Evolutionary conservation across 2,797 vertebrate species (phyloP).

Genomic region (Spinus pinus): DNA sequence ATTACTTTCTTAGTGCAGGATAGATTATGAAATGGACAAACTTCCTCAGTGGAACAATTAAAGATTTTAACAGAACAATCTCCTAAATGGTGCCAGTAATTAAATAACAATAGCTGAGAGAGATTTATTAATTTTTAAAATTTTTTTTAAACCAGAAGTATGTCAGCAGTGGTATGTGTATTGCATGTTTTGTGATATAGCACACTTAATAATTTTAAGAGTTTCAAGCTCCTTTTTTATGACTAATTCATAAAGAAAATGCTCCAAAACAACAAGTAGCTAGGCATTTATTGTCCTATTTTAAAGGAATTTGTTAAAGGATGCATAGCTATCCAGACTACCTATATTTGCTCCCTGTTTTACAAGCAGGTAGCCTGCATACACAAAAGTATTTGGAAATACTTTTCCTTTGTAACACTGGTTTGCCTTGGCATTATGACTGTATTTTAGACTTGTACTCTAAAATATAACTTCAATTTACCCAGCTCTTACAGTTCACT

Average conservation of each 20-base stretch:
- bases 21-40: background rate
- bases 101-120: background rate
- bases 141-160: background rate
- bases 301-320: background rate
- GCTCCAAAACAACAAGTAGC: background rate
- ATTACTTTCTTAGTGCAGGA: background rate
- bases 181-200: background rate
- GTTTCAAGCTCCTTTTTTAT: background rate
- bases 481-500: conserved; percentile 23
- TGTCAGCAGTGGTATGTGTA: background rate
- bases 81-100: background rate
- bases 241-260: background rate
- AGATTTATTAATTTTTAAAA: rapidly evolving
- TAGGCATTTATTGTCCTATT: background rate
- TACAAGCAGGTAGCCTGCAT: background rate
- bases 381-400: background rate
- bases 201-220: background rate
- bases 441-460: background rate
- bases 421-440: background rate
- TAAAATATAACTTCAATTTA: conserved; percentile 43
- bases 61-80: background rate
- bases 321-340: background rate
- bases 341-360: background rate
- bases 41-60: background rate
- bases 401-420: background rate